phyloP scores from a whole-genome alignment of 2,113 vertebrate genomes.

The Laticauda colubrina region DNA sequence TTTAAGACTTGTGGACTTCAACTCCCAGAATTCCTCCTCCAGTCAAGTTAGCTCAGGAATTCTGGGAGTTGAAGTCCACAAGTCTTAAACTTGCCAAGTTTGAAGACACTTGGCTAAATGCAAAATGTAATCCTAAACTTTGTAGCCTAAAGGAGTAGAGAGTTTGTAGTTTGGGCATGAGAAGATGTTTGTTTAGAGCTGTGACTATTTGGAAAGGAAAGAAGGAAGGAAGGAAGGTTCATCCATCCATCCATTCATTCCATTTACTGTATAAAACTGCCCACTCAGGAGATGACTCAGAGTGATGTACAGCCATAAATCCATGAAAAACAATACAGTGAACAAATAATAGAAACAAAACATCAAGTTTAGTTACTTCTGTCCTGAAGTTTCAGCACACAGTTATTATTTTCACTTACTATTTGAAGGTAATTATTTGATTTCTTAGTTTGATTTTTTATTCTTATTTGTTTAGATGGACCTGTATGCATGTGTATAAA shows the following conservation, averaged over 20 bases:
- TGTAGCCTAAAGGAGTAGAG: not conserved
- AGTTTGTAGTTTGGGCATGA: not conserved
- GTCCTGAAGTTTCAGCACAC: not conserved
- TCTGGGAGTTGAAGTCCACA: too few species aligned
- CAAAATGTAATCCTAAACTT: not conserved
- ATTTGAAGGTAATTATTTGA: not conserved
- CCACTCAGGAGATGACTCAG: not conserved
- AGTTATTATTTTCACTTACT: not conserved
- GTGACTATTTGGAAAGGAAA: not conserved
- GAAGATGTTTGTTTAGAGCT: not conserved
- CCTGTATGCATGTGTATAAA: not conserved
- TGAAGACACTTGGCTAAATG: too few species aligned
- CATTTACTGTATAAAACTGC: not conserved
- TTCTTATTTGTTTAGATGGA: not conserved
- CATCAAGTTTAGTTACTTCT: not conserved
- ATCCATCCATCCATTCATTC: not conserved
- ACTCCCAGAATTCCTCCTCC: too few species aligned
- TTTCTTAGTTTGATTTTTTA: not conserved
- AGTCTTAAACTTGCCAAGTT: too few species aligned
- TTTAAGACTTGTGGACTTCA: too few species aligned
- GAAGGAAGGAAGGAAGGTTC: not conserved
- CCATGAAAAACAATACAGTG: not conserved
- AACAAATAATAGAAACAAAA: not conserved
- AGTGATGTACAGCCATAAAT: not conserved
- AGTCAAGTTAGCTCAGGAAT: too few species aligned